Percentiles rank a stretch among this genome's conserved stretches.
These are phyloP conservation scores for Elephas maximus DNA, from an alignment of 2,113 vertebrate genomes.

Conservation along the genomic window DNA sequence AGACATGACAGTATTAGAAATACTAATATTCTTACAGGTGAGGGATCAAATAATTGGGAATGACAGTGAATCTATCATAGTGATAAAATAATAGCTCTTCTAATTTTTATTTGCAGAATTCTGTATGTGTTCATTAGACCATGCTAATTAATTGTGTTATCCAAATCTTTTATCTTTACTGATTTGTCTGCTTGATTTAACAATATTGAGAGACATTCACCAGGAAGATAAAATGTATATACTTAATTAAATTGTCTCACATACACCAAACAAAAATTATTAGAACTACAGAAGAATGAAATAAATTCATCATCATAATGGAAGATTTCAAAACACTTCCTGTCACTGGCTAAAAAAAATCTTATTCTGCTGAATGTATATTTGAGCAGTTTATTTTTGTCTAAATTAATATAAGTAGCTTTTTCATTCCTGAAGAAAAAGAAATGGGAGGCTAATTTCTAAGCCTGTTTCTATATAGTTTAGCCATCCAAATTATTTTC, in stretches of 20 bases:
- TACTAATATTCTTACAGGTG: neutral
- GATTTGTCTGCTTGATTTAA: neutral
- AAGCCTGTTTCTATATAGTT: neutral
- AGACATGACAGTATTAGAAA: neutral
- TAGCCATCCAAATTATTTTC: neutral
- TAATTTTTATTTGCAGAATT: slow-evolving; percentile 25
- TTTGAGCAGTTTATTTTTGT: neutral
- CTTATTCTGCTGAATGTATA: neutral
- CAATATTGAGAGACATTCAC: neutral
- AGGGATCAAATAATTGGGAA: neutral
- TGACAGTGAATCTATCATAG: neutral
- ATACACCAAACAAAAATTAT: neutral
- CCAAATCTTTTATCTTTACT: slow-evolving; percentile 1
- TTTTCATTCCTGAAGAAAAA: slow-evolving; percentile 16
- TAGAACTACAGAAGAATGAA: neutral
- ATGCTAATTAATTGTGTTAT: neutral
- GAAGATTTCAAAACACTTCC: neutral
- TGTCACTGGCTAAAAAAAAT: neutral
- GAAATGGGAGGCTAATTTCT: neutral
- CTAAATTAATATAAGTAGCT: neutral
- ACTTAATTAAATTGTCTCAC: neutral
- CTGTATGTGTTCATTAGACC: neutral
- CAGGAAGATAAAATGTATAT: neutral
- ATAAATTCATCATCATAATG: neutral
- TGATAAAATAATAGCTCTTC: neutral